phyloP scores from a whole-genome alignment of 2,113 vertebrate genomes.

The Mesitornis unicolor region DNA sequence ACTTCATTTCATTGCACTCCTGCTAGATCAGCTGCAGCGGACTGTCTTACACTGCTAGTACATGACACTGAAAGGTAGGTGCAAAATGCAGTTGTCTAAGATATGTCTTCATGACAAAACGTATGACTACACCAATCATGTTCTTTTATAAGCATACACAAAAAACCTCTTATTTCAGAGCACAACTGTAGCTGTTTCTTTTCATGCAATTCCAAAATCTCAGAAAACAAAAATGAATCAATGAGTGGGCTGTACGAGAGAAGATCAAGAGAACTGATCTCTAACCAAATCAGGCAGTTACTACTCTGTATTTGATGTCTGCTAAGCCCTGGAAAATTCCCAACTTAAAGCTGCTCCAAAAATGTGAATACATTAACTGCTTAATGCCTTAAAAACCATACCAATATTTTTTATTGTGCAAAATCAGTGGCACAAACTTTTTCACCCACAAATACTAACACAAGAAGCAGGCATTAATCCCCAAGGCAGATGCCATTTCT shows the following conservation, averaged over 20 bases:
- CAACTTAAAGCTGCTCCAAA: not conserved
- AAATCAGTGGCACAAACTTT: not conserved
- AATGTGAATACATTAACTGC: not conserved
- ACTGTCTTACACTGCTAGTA: not conserved
- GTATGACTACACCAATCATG: not conserved
- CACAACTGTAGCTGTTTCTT: not conserved
- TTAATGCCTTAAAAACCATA: not conserved
- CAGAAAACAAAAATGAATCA: not conserved
- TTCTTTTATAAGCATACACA: not conserved
- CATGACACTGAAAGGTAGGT: rapidly evolving
- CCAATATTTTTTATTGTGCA: not conserved
- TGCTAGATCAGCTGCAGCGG: rapidly evolving
- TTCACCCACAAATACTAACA: not conserved
- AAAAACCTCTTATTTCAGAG: not conserved
- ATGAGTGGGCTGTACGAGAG: not conserved
- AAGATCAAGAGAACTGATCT: not conserved
- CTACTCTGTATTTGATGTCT: not conserved
- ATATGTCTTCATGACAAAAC: not conserved
- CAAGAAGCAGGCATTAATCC: not conserved
- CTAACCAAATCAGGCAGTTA: not conserved
- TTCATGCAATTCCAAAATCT: not conserved
- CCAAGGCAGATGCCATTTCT: not conserved
- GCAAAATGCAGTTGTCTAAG: not conserved
- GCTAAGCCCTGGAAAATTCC: not conserved
- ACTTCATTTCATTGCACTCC: not conserved